Evolutionary conservation across 2,888 invertebrate species (phyloP).

Genomic region (Pocota personata): DNA sequence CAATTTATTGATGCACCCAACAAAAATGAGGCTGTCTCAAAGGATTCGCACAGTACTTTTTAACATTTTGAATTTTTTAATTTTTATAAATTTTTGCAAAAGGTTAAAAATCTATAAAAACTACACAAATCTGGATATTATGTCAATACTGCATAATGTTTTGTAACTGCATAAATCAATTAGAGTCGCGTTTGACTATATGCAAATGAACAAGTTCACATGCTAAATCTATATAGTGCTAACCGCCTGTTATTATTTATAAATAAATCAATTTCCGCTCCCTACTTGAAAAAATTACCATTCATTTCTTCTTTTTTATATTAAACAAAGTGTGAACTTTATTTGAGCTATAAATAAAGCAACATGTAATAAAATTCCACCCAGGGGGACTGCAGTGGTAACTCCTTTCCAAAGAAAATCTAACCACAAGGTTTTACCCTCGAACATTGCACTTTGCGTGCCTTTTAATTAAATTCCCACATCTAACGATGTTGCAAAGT

Average conservation of each 20-base stretch:
- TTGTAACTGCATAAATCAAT: too few relatives aligned
- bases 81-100: too few relatives aligned
- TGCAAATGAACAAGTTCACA: too few relatives aligned
- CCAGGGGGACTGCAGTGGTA: not conserved
- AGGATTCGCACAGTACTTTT: too few relatives aligned
- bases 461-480: slow-evolving; percentile 42
- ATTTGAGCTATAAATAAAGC: not conserved
- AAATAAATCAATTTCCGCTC: not conserved
- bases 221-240: too few relatives aligned
- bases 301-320: not conserved
- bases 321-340: not conserved
- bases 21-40: too few relatives aligned
- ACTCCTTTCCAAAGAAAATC: not conserved
- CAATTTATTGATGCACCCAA: too few relatives aligned
- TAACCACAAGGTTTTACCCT: not conserved
- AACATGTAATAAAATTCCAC: not conserved
- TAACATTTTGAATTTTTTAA: too few relatives aligned
- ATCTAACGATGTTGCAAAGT: slow-evolving; percentile 11
- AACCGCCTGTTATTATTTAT: not conserved
- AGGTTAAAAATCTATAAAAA: too few relatives aligned
- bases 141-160: too few relatives aligned
- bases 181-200: too few relatives aligned
- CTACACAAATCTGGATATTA: too few relatives aligned
- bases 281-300: not conserved
- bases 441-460: not conserved